These are phyloP conservation scores for Plebejus anna DNA, from an alignment of 2,888 invertebrate genomes.

Conservation along the genomic window DNA sequence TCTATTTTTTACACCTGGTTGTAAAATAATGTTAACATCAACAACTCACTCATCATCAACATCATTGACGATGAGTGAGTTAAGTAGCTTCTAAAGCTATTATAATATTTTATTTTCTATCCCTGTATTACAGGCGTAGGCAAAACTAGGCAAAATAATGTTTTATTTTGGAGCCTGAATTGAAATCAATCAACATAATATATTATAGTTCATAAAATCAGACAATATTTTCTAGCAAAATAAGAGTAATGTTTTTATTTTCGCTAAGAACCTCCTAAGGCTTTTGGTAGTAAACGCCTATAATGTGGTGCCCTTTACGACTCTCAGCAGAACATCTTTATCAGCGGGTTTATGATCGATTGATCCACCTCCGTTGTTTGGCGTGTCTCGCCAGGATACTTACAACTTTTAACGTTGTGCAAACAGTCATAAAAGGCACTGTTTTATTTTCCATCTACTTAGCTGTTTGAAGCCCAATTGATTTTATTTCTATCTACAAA, in stretches of 20 bases:
- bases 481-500: neutral
- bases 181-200: too few relatives aligned
- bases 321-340: neutral
- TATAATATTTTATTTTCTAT: too few relatives aligned
- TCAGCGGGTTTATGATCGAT: slow-evolving; percentile 15
- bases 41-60: too few relatives aligned
- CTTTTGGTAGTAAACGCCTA: neutral
- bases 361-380: slow-evolving; percentile 1
- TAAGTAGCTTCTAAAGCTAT: too few relatives aligned
- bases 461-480: neutral
- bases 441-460: neutral
- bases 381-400: slow-evolving; percentile 1
- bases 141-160: too few relatives aligned
- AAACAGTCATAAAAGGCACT: neutral
- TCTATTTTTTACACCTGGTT: too few relatives aligned
- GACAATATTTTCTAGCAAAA: neutral
- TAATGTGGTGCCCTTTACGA: slow-evolving; percentile 11
- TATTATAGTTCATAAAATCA: too few relatives aligned
- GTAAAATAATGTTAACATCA: too few relatives aligned
- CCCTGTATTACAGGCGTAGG: too few relatives aligned
- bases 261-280: neutral
- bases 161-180: too few relatives aligned
- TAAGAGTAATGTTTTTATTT: neutral
- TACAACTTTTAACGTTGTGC: slow-evolving; percentile 6
- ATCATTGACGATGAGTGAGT: too few relatives aligned